Evolutionary conservation across 2,113 vertebrate genomes (phyloP), one percentile per base, ranked within the genome.

Genomic region (Pelobates fuscus): DNA sequence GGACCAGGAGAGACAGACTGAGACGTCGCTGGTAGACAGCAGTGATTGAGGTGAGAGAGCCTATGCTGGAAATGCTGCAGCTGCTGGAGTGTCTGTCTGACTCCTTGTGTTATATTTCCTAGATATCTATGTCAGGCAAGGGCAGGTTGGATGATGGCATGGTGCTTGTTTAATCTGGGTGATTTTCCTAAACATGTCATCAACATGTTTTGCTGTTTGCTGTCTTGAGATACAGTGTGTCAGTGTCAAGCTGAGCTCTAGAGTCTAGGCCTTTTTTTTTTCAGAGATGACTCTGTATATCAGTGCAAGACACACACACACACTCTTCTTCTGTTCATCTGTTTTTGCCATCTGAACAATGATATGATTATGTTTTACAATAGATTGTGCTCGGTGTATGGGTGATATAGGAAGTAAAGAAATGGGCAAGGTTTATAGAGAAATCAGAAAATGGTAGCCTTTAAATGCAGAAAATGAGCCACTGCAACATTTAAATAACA

Each of bases 181-280:
- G 60, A 10, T 37, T 5, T 37, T 10, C 10, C 24, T 18, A 37
- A n/a, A n/a, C n/a, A n/a, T n/a, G n/a, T n/a, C n/a, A n/a, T n/a
- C n/a, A n/a, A n/a, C n/a, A n/a, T n/a, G n/a, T n/a, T n/a, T n/a
- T n/a, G n/a, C n/a, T n/a, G n/a, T n/a, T n/a, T n/a, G n/a, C n/a
- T 43, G 5, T 10, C 32, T 37, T 10, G 10, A 14, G n/a, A 14
- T 27, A 23, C 70, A 55, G 54, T 43, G 11, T 74, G 44, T 62
- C 58, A 27, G 57, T 59, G 30, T 41, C 21, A 30, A 12, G 54
- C 8, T n/a, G n/a, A n/a, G n/a, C n/a, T n/a, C n/a, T n/a, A n/a
- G n/a, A n/a, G n/a, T n/a, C n/a, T 59, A 59, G 68, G 68, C 68
- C 68, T 70, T 58, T 27, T 54, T 70, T 58, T 27, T 54, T 27